phyloP scores from a whole-genome alignment of 2,797 vertebrate genomes.

The Halcyon leucocephala region DNA sequence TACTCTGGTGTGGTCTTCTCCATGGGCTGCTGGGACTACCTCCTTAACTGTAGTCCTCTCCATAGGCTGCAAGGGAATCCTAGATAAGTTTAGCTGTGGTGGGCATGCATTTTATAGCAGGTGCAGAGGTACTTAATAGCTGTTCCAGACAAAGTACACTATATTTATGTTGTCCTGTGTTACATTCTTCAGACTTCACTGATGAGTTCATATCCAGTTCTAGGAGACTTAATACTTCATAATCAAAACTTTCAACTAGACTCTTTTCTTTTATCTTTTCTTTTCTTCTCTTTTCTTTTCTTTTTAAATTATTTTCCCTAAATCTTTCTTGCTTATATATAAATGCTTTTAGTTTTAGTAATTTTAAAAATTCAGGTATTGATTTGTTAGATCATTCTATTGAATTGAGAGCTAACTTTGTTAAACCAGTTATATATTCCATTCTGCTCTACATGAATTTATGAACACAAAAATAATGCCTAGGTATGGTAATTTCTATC shows the following conservation, averaged over 20 bases:
- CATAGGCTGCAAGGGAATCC: not conserved
- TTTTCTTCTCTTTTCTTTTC: not conserved
- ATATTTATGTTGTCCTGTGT: not conserved
- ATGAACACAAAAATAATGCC: not conserved
- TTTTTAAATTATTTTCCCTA: not conserved
- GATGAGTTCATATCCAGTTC: not conserved
- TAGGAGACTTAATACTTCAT: not conserved
- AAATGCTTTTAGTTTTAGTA: not conserved
- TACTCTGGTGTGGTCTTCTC: not conserved
- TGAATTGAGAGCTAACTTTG: not conserved
- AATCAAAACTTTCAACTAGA: not conserved
- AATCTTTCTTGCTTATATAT: not conserved
- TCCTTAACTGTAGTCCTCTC: not conserved
- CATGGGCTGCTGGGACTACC: not conserved
- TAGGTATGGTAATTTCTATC: not conserved
- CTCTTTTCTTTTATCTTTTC: not conserved
- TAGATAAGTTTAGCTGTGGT: not conserved
- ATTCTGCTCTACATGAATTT: not conserved
- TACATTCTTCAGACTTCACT: not conserved
- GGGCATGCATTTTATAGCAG: not conserved
- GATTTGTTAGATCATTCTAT: not conserved
- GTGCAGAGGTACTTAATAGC: not conserved
- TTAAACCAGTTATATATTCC: not conserved
- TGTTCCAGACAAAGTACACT: not conserved
- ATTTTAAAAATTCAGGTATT: not conserved